phyloP scores from a whole-genome alignment of 2,888 invertebrate species.

The Drosophila demipolita region DNA sequence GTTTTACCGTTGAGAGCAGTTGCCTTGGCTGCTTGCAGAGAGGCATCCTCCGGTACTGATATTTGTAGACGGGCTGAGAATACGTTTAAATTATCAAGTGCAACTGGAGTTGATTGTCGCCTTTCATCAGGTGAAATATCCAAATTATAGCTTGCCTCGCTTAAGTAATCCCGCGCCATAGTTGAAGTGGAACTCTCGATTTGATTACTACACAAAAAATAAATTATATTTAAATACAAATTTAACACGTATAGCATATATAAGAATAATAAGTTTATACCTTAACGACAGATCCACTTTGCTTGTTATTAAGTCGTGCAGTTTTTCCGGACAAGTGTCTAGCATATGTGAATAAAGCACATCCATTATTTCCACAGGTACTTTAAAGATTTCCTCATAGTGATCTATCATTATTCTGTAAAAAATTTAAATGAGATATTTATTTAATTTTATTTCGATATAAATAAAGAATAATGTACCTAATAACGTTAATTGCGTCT shows the following conservation, averaged over 20 bases:
- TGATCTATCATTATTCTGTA: slow-evolving; percentile 89
- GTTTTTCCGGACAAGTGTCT: slow-evolving; percentile 92
- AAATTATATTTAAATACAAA: background rate
- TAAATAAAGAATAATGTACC: slow-evolving; percentile 79
- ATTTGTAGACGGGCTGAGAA: slow-evolving; percentile 93
- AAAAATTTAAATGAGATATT: background rate
- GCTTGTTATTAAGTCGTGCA: slow-evolving; percentile 87
- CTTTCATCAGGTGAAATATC: slow-evolving; percentile 76
- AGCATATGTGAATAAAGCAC: slow-evolving; percentile 94
- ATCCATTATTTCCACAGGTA: slow-evolving; percentile 93
- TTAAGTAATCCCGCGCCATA: background rate
- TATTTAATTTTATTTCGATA: background rate
- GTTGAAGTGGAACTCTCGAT: background rate
- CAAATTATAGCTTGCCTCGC: background rate
- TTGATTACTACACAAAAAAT: slow-evolving; percentile 9
- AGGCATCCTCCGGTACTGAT: slow-evolving; percentile 85
- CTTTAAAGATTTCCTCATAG: slow-evolving; percentile 89
- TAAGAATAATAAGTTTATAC: slow-evolving; percentile 18
- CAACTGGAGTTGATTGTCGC: slow-evolving; percentile 87
- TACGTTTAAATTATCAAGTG: slow-evolving; percentile 85
- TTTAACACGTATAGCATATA: background rate
- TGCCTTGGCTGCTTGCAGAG: slow-evolving; percentile 55
- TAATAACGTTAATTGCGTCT: slow-evolving; percentile 95
- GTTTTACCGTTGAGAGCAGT: slow-evolving; percentile 85
- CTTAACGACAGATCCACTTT: slow-evolving; percentile 37